Conservation (phyloP, 1,140 invertebrate species). For the Oryzaephilus surinamensis region DNA sequence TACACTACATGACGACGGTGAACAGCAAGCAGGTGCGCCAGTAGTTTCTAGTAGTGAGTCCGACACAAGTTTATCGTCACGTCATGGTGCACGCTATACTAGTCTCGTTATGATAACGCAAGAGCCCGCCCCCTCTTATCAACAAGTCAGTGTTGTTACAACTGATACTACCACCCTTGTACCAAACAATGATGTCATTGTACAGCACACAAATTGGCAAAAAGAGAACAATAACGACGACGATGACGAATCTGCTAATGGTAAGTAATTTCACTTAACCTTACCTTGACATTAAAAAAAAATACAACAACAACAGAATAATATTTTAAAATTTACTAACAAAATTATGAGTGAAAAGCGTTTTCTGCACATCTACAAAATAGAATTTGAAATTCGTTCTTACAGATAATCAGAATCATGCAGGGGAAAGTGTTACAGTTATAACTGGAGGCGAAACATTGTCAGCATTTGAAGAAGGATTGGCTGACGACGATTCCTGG, state of each 20-base stretch:
- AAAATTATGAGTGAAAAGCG: slow-evolving; percentile 9
- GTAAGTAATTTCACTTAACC: slow-evolving; percentile 16
- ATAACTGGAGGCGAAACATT: slow-evolving; percentile 52
- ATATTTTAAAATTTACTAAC: slow-evolving; percentile 2
- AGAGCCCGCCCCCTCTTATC: slow-evolving; percentile 40
- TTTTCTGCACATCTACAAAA: not conserved
- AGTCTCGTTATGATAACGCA: slow-evolving; percentile 81
- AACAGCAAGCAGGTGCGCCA: slow-evolving; percentile 31
- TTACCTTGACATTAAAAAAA: no score
- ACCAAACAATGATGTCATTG: slow-evolving; percentile 40
- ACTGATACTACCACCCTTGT: slow-evolving; percentile 59
- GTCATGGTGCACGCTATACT: slow-evolving; percentile 60
- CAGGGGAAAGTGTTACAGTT: slow-evolving; percentile 44
- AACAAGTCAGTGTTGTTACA: slow-evolving; percentile 58
- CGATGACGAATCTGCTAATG: slow-evolving; percentile 7
- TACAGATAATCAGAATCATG: slow-evolving; percentile 20
- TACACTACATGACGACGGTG: slow-evolving; percentile 18
- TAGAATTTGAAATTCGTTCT: slow-evolving; percentile 39
- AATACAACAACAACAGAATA: slow-evolving; percentile 1
- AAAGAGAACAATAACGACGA: slow-evolving; percentile 3
- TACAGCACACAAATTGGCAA: slow-evolving; percentile 44
- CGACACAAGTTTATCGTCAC: slow-evolving; percentile 39
- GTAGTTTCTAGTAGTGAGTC: slow-evolving; percentile 38
- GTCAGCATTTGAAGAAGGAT: slow-evolving; percentile 63
- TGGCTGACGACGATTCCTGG: slow-evolving; percentile 80